Evolutionary conservation across 2,888 invertebrate species (phyloP).

Genomic region (Troides aeacus): DNA sequence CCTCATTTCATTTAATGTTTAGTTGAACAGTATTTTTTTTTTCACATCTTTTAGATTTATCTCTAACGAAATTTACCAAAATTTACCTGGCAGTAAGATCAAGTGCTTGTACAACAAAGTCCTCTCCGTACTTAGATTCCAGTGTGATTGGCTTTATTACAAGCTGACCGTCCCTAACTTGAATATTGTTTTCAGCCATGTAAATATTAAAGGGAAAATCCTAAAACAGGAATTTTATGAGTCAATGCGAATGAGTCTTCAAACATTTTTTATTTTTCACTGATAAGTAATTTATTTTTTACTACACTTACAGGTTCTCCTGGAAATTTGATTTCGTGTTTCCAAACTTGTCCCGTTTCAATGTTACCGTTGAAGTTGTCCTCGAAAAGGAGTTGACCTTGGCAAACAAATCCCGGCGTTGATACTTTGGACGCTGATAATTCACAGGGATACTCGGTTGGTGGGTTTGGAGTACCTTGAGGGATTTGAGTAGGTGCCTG

Average conservation of each 20-base stretch:
- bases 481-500: constrained; percentile 26
- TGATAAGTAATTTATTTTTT: no score
- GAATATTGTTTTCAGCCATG: constrained; percentile 77
- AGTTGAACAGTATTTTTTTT: no score
- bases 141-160: constrained; percentile 81
- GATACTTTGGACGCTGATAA: constrained; percentile 58
- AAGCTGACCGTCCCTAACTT: constrained; percentile 76
- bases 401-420: constrained; percentile 68
- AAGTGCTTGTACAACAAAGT: constrained; percentile 65
- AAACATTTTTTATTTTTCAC: no score
- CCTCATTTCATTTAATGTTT: no score
- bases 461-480: background rate
- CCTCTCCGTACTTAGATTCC: constrained; percentile 76
- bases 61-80: background rate
- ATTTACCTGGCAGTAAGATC: constrained; percentile 61
- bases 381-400: constrained; percentile 81
- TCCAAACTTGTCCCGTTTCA: constrained; percentile 77
- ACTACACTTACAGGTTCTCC: constrained; percentile 78
- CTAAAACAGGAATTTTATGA: constrained; percentile 40
- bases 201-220: constrained; percentile 87
- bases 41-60: no score
- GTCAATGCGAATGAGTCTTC: no score
- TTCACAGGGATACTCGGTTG: constrained; percentile 52
- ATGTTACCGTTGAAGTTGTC: constrained; percentile 77
- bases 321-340: constrained; percentile 79